Evolutionary conservation across 2,113 vertebrate genomes (phyloP).

Genomic region (Mus musculus): DNA sequence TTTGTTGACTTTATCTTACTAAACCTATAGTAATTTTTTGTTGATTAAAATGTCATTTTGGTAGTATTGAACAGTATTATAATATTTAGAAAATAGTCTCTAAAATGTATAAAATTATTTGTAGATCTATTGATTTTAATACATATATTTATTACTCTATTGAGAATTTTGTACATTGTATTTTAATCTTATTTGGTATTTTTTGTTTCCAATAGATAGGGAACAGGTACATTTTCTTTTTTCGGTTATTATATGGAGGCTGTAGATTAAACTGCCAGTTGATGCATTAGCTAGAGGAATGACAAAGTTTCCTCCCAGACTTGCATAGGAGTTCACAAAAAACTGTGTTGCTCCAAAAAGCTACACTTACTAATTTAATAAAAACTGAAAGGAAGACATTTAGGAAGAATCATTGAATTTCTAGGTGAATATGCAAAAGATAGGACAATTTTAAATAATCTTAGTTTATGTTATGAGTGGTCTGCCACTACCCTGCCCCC

Average conservation of each 20-base stretch:
- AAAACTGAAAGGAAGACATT: neutral
- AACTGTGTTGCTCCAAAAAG: neutral
- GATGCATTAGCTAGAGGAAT: neutral
- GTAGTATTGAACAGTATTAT: neutral
- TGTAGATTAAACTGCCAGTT: neutral
- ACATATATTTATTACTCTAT: neutral
- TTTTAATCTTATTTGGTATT: neutral
- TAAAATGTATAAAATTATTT: neutral
- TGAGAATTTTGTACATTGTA: neutral
- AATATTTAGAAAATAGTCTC: conserved; percentile 10
- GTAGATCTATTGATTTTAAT: neutral
- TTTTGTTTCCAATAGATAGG: neutral
- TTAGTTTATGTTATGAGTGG: neutral
- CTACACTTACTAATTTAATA: neutral
- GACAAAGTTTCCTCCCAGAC: neutral
- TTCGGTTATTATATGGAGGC: neutral
- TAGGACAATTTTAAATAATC: too few species aligned
- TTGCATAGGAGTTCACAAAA: neutral
- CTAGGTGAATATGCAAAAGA: neutral
- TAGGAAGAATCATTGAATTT: neutral
- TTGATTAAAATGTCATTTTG: conserved; percentile 27
- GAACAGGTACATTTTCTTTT: neutral
- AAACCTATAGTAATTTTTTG: conserved; percentile 19
- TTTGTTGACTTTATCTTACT: neutral
- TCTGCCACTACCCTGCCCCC: neutral